Evolutionary conservation across 2,113 vertebrate species (phyloP).

Genomic region (Porphyrio hochstetteri): DNA sequence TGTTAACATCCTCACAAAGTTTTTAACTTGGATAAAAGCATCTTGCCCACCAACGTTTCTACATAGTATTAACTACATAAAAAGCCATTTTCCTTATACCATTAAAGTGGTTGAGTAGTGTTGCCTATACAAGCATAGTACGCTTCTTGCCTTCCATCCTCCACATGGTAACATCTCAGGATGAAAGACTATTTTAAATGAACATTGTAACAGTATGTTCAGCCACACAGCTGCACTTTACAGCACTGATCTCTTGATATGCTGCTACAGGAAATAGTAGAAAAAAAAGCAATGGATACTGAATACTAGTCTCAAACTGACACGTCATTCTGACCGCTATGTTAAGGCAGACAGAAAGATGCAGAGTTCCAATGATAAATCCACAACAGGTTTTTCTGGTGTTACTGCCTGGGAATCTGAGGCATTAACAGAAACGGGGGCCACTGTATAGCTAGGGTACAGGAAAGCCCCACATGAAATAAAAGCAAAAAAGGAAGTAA

Average conservation of each 20-base stretch:
- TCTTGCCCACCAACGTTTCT: neutral
- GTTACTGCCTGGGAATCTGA: conserved; percentile 40
- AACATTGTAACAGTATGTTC: neutral
- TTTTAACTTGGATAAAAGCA: neutral
- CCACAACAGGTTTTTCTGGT: neutral
- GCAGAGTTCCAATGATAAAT: neutral
- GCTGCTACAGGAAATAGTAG: neutral
- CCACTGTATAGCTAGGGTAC: conserved; percentile 61
- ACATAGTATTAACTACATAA: neutral
- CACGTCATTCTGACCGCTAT: neutral
- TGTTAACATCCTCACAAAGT: neutral
- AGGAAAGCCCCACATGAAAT: conserved; percentile 61
- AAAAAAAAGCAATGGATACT: neutral
- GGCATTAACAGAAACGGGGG: conserved; percentile 53
- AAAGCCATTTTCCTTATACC: conserved; percentile 2
- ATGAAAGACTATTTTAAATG: conserved; percentile 41
- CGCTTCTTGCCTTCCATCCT: neutral
- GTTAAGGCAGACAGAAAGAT: neutral
- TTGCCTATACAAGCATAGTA: neutral
- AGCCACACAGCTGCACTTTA: neutral
- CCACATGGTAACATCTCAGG: neutral
- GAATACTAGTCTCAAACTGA: neutral
- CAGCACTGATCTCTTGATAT: neutral
- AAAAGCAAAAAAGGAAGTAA: conserved; percentile 64
- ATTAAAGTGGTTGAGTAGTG: neutral